Evolutionary conservation across 2,888 invertebrate genomes (phyloP).

Genomic region (Corythucha ciliata): DNA sequence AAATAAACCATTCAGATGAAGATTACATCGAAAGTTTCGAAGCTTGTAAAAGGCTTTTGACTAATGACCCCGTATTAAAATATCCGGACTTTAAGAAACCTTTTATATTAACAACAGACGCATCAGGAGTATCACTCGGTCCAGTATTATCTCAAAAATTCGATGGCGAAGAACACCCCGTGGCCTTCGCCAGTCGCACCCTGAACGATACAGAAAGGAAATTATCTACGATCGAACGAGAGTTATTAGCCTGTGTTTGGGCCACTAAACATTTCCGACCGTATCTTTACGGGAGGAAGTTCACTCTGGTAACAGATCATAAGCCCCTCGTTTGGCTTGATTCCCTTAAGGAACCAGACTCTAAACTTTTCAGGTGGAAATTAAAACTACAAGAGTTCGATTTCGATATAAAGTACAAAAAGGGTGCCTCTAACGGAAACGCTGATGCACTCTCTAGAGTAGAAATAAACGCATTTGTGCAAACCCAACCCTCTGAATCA

Average conservation of each 20-base stretch:
- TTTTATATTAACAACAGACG: slow-evolving; percentile 38
- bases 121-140: slow-evolving; percentile 31
- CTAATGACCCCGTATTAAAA: slow-evolving; percentile 27
- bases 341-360: slow-evolving; percentile 11
- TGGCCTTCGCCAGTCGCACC: slow-evolving; percentile 40
- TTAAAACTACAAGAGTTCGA: slow-evolving; percentile 23
- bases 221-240: not conserved
- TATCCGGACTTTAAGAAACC: slow-evolving; percentile 37
- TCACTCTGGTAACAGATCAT: not conserved
- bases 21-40: slow-evolving; percentile 17
- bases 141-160: slow-evolving; percentile 32
- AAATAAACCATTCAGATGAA: slow-evolving; percentile 15
- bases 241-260: slow-evolving; percentile 11
- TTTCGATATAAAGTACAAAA: slow-evolving; percentile 38
- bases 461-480: slow-evolving; percentile 12
- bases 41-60: slow-evolving; percentile 17
- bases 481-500: too few species aligned
- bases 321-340: slow-evolving; percentile 13
- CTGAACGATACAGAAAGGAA: slow-evolving; percentile 33
- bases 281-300: not conserved
- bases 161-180: slow-evolving; percentile 31
- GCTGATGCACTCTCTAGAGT: slow-evolving; percentile 36
- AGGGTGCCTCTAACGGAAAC: slow-evolving; percentile 36
- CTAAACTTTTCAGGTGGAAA: slow-evolving; percentile 11
- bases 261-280: slow-evolving; percentile 2